These are phyloP conservation scores for Passer domesticus DNA, from an alignment of 2,113 vertebrate species.

Conservation along the genomic window DNA sequence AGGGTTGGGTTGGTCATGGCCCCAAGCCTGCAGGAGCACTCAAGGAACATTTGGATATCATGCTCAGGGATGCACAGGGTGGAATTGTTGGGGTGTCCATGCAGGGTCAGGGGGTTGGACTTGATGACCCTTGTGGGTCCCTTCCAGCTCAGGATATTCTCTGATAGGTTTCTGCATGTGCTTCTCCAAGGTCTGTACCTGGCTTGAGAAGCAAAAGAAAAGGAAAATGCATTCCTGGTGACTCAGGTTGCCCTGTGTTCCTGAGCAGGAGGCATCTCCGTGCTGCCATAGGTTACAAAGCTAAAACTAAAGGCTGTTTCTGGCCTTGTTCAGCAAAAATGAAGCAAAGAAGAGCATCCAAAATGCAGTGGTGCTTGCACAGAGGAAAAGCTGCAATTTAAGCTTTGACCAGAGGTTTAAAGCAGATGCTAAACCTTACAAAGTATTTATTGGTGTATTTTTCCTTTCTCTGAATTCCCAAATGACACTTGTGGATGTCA, in stretches of 20 bases:
- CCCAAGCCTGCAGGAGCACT: not conserved
- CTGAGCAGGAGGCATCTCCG: not conserved
- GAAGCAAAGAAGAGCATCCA: not conserved
- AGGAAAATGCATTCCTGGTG: not conserved
- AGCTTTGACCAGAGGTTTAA: not conserved
- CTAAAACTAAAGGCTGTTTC: not conserved
- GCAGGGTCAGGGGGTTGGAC: not conserved
- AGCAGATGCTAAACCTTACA: not conserved
- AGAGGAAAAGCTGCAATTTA: not conserved
- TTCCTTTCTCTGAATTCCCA: not conserved
- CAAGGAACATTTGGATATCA: not conserved
- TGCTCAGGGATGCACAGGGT: not conserved
- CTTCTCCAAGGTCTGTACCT: not conserved
- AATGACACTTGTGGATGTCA: not conserved
- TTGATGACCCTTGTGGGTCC: not conserved
- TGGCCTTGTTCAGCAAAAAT: not conserved
- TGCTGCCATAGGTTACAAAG: not conserved
- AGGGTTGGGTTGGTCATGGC: not conserved
- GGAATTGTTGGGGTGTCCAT: not conserved
- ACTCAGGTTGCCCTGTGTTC: not conserved
- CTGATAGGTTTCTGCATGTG: not conserved
- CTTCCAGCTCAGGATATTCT: not conserved
- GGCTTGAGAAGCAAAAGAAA: not conserved
- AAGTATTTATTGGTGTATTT: not conserved
- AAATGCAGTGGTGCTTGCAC: fast-evolving